Evolutionary conservation across 2,888 invertebrate species (phyloP).

Genomic region (Yponomeuta malinellus): DNA sequence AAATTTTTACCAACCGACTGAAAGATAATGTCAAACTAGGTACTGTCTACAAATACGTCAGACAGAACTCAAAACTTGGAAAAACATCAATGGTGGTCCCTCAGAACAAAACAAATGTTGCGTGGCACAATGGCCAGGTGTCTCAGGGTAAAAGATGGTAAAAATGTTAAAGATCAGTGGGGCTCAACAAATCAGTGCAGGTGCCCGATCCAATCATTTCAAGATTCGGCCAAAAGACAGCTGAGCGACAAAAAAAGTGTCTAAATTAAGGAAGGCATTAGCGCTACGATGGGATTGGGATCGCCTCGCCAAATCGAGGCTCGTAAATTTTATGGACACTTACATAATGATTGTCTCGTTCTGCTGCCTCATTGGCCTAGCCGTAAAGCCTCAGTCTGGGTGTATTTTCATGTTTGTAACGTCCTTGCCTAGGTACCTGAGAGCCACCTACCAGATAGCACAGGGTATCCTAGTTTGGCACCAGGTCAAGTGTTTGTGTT

Average conservation of each 20-base stretch:
- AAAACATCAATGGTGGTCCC: background rate
- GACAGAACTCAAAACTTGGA: background rate
- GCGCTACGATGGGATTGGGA: constrained; percentile 17
- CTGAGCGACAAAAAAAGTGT: constrained; percentile 42
- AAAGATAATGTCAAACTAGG: background rate
- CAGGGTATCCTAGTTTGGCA: too few species aligned
- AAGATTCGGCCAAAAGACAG: constrained; percentile 55
- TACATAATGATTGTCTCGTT: background rate
- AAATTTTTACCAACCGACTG: too few species aligned
- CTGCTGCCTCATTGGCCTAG: too few species aligned
- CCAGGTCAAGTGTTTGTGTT: too few species aligned
- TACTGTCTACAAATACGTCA: too few species aligned
- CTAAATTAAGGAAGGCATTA: constrained; percentile 42
- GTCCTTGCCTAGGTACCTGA: too few species aligned
- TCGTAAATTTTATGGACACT: background rate
- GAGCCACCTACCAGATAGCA: too few species aligned
- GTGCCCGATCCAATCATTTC: constrained; percentile 37
- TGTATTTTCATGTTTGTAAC: too few species aligned
- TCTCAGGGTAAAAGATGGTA: constrained; percentile 49
- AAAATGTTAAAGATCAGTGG: constrained; percentile 50
- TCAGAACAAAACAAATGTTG: background rate
- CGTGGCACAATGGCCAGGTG: constrained; percentile 54
- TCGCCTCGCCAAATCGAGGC: background rate
- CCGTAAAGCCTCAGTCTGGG: too few species aligned
- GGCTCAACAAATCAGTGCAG: constrained; percentile 68